These are phyloP conservation scores for Tetramorium parvispinum DNA, from an alignment of 1,140 invertebrate species.

Conservation along the genomic window DNA sequence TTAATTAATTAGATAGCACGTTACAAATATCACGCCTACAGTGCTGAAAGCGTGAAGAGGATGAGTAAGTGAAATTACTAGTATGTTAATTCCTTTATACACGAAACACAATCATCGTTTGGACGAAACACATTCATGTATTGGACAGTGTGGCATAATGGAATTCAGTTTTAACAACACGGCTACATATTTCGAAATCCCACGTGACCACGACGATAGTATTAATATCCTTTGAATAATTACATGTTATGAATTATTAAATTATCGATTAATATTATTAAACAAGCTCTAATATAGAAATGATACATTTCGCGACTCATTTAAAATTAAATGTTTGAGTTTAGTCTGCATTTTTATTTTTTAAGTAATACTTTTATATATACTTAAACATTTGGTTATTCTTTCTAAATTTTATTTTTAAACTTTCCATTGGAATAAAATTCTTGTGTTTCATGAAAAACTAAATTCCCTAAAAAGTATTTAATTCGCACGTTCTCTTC, in stretches of 20 bases:
- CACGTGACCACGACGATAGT: conserved; percentile 3
- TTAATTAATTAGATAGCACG: conserved; percentile 13
- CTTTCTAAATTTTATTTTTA: not conserved
- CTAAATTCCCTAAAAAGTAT: not conserved
- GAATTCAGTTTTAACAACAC: conserved; percentile 43
- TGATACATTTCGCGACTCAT: not conserved
- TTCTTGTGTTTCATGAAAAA: not conserved
- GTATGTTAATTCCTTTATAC: conserved; percentile 43
- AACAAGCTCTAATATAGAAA: not conserved
- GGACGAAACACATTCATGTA: not conserved
- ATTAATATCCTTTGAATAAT: conserved; percentile 37
- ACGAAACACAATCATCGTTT: not conserved
- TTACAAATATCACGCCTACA: not conserved
- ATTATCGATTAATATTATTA: conserved; percentile 19
- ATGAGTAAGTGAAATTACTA: conserved; percentile 1
- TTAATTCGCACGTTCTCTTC: not conserved
- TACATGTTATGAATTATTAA: conserved; percentile 16
- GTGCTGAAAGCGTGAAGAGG: not conserved
- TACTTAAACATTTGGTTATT: not conserved
- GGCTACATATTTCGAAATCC: conserved; percentile 17
- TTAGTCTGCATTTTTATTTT: not conserved
- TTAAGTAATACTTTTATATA: not conserved
- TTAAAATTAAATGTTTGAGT: not conserved
- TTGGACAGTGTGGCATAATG: conserved; percentile 2
- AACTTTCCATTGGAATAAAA: not conserved